Base-by-base conservation (phyloP, 2,797 vertebrate genomes). In the Rachycentron canadum region DNA sequence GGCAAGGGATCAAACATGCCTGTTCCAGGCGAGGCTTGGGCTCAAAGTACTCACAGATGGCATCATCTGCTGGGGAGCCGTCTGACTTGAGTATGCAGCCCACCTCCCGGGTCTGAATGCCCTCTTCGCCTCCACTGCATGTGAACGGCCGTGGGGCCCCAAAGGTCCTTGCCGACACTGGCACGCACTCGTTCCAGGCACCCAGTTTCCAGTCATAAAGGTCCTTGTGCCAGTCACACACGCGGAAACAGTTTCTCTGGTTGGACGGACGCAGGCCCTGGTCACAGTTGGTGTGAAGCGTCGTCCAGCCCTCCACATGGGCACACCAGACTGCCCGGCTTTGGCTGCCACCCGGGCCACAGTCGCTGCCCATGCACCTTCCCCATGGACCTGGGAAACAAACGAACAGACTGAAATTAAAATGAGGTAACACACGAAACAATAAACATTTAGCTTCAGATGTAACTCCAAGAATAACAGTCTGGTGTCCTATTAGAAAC, bases 221-320 rank as follows among this genome's bases (percentile, higher is more conserved):
- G 79, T 99, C 97, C 76, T 97, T 98, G 93, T 99, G 98, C 97
- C 97, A 98, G 93, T 99, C 97, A 0, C 98, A 99, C 50, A 99
- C 96, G 0, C 95, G 96, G 92, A 99, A 99, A 76, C 98, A 99
- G 88, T 96, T 96, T 55, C 97, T 97, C 92, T 99, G 98, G 93
- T 97, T 99, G 80, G 95, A 96, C 0, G 98, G 98, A 17, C 97
- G 94, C 69, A 95, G 94, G 0, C 73, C 86, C 91, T 96, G 97
- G 83, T 94, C 95, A 86, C 98, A 99, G 95, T 99, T 99, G 0
- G 96, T 98, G 74, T 96, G 96, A 49, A 99, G 93, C 0, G 98
- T 99, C 0, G 98, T 99, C 98, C 98, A 99, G 73, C 98, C 98
- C 16, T 99, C 98, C 77, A 95, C 95, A 0, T 99, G 98, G 76